Percentiles rank a stretch among this genome's conserved stretches.
Conservation (phyloP, 2,888 invertebrate genomes). For the Tenthredo notha region DNA sequence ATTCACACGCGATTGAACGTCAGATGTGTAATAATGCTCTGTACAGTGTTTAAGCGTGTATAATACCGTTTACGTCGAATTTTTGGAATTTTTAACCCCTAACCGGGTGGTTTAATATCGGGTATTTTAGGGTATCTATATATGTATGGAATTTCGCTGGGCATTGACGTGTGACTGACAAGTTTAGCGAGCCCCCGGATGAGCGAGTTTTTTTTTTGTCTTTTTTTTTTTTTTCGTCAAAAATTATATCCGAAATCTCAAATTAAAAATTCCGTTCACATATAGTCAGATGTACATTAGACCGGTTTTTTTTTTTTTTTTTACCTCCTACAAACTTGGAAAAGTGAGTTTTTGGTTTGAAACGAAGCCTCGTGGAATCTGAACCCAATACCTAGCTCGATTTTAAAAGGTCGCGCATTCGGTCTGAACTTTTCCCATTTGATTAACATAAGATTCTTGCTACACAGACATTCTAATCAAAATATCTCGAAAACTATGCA, state of each 20-base stretch:
- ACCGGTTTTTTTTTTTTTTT: no score
- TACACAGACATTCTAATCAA: no score
- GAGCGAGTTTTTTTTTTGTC: slow-evolving; percentile 6
- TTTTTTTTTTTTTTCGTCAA: neutral
- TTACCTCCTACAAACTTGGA: no score
- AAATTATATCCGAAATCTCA: neutral
- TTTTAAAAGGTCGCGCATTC: no score
- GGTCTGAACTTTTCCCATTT: no score
- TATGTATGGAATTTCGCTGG: neutral
- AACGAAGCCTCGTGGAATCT: no score
- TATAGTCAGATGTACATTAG: neutral
- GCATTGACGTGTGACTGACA: slow-evolving; percentile 41
- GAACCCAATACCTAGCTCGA: no score
- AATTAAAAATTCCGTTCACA: neutral
- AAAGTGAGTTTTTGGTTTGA: no score
- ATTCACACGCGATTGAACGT: neutral
- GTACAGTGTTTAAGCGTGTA: neutral
- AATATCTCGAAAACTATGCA: no score
- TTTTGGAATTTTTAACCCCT: slow-evolving; percentile 17
- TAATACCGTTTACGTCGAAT: neutral
- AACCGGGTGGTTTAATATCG: slow-evolving; percentile 22
- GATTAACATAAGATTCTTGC: no score
- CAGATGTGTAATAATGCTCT: neutral
- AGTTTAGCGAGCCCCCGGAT: slow-evolving; percentile 44
- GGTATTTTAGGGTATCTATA: neutral